phyloP scores from a whole-genome alignment of 1,140 invertebrate species.

The Papilio glaucus region DNA sequence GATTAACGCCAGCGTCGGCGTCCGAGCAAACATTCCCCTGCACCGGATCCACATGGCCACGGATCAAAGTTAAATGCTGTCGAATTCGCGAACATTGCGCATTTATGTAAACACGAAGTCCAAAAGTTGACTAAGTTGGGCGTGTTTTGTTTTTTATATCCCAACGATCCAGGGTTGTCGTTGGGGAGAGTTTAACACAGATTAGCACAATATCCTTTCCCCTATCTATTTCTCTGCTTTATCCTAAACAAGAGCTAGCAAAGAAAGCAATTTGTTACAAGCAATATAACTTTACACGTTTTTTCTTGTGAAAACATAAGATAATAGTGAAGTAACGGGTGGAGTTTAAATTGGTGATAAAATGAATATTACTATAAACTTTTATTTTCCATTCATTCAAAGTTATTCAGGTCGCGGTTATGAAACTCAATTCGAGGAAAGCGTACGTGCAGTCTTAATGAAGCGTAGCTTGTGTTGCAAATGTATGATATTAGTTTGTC shows the following conservation, averaged over 20 bases:
- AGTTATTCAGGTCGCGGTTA: slow-evolving; percentile 10
- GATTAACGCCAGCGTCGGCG: neutral
- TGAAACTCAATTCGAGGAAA: slow-evolving; percentile 10
- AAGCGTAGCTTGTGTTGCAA: neutral
- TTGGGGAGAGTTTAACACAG: no score
- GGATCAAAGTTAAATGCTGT: slow-evolving; percentile 17
- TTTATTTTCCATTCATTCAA: slow-evolving; percentile 6
- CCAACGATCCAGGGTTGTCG: no score
- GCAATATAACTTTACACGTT: no score
- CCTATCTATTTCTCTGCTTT: no score
- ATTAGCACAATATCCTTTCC: no score
- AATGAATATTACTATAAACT: neutral
- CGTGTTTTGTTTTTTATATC: no score
- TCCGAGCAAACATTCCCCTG: neutral
- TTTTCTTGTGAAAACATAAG: neutral
- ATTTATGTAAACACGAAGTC: neutral
- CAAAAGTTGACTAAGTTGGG: neutral
- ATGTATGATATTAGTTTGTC: slow-evolving; percentile 13
- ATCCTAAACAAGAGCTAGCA: no score
- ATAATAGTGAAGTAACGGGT: neutral
- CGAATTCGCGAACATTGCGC: slow-evolving; percentile 1
- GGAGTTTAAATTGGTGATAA: slow-evolving; percentile 10
- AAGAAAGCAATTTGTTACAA: no score
- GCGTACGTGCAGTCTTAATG: slow-evolving; percentile 2
- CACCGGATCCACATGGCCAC: slow-evolving; percentile 25